Evolutionary conservation across 2,888 invertebrate genomes (phyloP), one percentile per base, ranked within the genome.

Genomic region (Drosophila peninsularis): DNA sequence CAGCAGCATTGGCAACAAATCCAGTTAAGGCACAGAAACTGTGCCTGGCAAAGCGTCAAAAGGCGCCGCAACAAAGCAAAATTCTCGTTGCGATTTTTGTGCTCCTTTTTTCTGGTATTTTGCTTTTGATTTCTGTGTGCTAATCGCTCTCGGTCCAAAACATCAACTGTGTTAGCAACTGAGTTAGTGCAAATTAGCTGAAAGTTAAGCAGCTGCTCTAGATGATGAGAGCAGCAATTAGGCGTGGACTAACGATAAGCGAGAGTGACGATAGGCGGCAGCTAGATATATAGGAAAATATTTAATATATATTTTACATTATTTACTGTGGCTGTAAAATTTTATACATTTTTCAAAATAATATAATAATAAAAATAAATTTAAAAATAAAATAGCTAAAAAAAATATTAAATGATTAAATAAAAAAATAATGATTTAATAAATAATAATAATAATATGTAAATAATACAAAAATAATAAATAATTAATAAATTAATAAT

Each of bases 61-160:
- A 77, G 57, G 66, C 60, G 56, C 62, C 75, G 50, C 75, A 65
- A 71, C 71, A 76, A 76, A 71, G 77, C 60, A 63, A 71, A 84
- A 61, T 61, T 27, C 53, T 53, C 39, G 34, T 49, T 30, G 14
- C 21, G n/a, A 13, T n/a, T 53, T 61, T 44, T 71, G 24, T 62
- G 21, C 13, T 54, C 49, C 44, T 50, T 30, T 39, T 68, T 55
- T 65, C 42, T 62, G 34, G 50, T 14, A 21, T 55, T 62, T 50
- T 30, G 41, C 10, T 36, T 45, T 21, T 47, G 39, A n/a, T 65
- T 62, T n/a, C 62, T 53, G 66, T 41, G 39, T 54, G 57, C 61
- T 62, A 74, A 72, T 74, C 75, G 57, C 57, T 44, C 44, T 44
- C 44, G 39, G 54, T 41, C 41, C 36, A 30, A 55, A 67, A 67